Percentiles rank a stretch among this genome's conserved stretches.
phyloP scores from a whole-genome alignment of 2,113 vertebrate species.

The Solea solea region DNA sequence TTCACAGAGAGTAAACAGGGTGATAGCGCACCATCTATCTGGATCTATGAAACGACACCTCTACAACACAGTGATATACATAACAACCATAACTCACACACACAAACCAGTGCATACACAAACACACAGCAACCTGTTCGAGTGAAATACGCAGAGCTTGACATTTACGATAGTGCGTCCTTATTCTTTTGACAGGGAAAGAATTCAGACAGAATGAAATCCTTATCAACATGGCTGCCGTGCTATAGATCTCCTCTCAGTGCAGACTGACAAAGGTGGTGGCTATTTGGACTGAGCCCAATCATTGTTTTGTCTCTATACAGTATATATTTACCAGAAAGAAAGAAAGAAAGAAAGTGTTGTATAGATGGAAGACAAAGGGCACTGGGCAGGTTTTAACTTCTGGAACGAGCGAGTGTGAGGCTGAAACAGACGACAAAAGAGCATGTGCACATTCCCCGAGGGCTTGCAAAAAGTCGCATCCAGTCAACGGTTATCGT shows the following conservation, averaged over 20 bases:
- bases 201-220: slow-evolving; percentile 67
- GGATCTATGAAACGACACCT: slow-evolving; percentile 57
- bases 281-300: slow-evolving; percentile 31
- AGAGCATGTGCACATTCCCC: slow-evolving; percentile 48
- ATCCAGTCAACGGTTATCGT: slow-evolving; percentile 56
- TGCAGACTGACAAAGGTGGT: slow-evolving; percentile 45
- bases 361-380: slow-evolving; percentile 20
- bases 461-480: slow-evolving; percentile 51
- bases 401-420: slow-evolving; percentile 25
- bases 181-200: slow-evolving; percentile 64
- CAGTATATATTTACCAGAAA: slow-evolving; percentile 14
- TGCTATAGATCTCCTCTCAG: slow-evolving; percentile 52
- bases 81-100: slow-evolving; percentile 54
- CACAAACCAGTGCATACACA: slow-evolving; percentile 7
- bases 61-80: slow-evolving; percentile 60
- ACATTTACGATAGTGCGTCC: slow-evolving; percentile 65
- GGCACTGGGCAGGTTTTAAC: slow-evolving; percentile 23
- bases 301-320: slow-evolving; percentile 45
- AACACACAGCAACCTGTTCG: slow-evolving; percentile 24
- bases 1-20: slow-evolving; percentile 52
- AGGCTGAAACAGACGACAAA: slow-evolving; percentile 40
- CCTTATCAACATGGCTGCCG: slow-evolving; percentile 60
- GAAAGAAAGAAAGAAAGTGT: slow-evolving; percentile 22
- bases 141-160: slow-evolving; percentile 56
- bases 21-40: slow-evolving; percentile 62